Evolutionary conservation across 2,888 invertebrate genomes (phyloP).

Genomic region (Thyatira batis): DNA sequence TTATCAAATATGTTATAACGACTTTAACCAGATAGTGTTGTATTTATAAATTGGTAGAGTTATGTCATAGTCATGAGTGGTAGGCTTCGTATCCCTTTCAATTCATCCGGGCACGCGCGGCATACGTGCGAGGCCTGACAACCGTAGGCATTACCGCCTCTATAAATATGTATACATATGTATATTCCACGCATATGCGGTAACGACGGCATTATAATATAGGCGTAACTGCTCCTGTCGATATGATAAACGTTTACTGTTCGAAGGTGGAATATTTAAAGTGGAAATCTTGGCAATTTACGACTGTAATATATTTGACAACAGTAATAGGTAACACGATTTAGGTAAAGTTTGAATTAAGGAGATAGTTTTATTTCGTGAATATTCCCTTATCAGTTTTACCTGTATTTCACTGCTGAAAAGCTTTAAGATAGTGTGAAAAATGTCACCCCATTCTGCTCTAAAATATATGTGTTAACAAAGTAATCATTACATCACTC

Average conservation of each 20-base stretch:
- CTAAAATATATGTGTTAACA: neutral
- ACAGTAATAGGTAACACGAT: neutral
- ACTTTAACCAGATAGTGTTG: neutral
- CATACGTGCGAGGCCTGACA: constrained; percentile 57
- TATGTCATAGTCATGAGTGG: constrained; percentile 24
- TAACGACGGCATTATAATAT: constrained; percentile 50
- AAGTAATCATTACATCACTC: neutral
- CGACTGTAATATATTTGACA: neutral
- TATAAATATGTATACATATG: constrained; percentile 47
- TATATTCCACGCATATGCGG: constrained; percentile 34
- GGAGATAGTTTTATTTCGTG: neutral
- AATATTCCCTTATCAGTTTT: neutral
- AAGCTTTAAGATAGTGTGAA: neutral
- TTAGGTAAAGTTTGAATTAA: neutral
- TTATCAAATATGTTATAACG: neutral
- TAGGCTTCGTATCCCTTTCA: constrained; percentile 46
- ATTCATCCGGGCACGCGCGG: constrained; percentile 57
- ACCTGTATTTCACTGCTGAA: neutral
- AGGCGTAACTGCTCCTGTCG: constrained; percentile 36
- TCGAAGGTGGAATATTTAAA: constrained; percentile 10
- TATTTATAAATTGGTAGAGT: constrained; percentile 6
- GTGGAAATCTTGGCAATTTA: neutral
- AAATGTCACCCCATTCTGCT: neutral
- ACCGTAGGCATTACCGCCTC: constrained; percentile 43
- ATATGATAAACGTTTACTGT: constrained; percentile 44